Base-by-base conservation (phyloP, 2,888 invertebrate genomes). In the Neoaliturus tenellus region DNA sequence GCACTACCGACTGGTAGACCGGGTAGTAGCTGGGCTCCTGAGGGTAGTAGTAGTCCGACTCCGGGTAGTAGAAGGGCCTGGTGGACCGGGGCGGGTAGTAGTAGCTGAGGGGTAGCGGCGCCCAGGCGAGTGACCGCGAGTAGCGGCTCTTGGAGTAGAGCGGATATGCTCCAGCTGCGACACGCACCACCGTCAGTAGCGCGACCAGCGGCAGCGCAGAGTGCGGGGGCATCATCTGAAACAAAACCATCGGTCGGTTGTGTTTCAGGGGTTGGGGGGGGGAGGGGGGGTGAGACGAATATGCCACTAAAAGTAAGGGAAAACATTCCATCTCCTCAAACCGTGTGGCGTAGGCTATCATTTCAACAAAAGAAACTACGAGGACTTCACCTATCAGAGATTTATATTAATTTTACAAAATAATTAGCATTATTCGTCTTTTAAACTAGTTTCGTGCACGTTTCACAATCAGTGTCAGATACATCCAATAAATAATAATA, bases 1-100 rank as follows among this genome's bases (percentile, higher is more conserved):
- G 91, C 83, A 91, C 89, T 2, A 81, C 48, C 23, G 81, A 81
- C 87, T 91, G 91, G 87, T 91, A 91, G 2, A 90, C 89, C 84
- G 91, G 90, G 86, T 91, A 91, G 86, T 91, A 91, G 44, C 92
- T 91, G 89, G 92, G 92, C 10, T 88, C 87, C n/a, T 92, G 92
- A 75, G 92, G 87, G n/a, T 86, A 90, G 88, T 92, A 92, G 88
- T 92, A 92, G 88, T 86, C 86, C 31, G 33, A 35, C 14, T 73
- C 73, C 10, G 82, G 73, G 58, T 82, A 82, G 82, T 82, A 82
- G 55, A 82, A 20, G 0, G 82, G 82, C 10, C 82, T 23, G n/a
- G 82, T 48, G 23, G 82, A 51, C 12, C 73, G 73, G 0, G 82
- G 82, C 4, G 71, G 73, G 71, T 82, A 73, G 73, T 82, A 73